phyloP scores from a whole-genome alignment of 1,140 invertebrate species.

The Drosophila equinoxialis region DNA sequence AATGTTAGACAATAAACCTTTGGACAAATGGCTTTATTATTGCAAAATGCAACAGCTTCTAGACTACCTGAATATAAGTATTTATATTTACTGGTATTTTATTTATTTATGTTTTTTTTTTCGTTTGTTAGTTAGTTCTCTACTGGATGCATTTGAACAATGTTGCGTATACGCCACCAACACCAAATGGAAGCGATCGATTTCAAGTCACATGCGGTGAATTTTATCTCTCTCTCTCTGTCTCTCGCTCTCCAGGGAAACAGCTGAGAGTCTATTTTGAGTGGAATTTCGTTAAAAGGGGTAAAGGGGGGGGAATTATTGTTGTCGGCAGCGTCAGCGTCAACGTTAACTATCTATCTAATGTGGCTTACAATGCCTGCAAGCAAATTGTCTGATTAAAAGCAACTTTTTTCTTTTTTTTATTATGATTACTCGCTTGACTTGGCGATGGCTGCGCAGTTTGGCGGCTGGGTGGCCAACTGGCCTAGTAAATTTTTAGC shows the following conservation, averaged over 20 bases:
- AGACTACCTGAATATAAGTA: neutral
- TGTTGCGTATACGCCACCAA: slow-evolving; percentile 64
- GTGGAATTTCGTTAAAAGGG: slow-evolving; percentile 8
- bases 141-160: slow-evolving; percentile 31
- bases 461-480: slow-evolving; percentile 46
- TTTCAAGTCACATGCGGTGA: slow-evolving; percentile 60
- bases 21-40: slow-evolving; percentile 54
- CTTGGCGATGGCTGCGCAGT: slow-evolving; percentile 41
- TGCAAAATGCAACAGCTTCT: slow-evolving; percentile 27
- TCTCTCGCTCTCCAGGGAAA: slow-evolving; percentile 30
- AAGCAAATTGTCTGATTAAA: slow-evolving; percentile 77
- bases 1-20: slow-evolving; percentile 70
- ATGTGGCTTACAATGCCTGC: slow-evolving; percentile 54
- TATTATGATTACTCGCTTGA: slow-evolving; percentile 51
- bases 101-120: slow-evolving; percentile 5
- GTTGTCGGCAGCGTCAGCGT: slow-evolving; percentile 15
- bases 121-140: neutral
- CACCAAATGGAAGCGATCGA: slow-evolving; percentile 31
- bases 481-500: slow-evolving; percentile 61
- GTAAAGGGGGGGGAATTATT: neutral
- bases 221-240: slow-evolving; percentile 32
- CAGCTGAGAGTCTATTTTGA: slow-evolving; percentile 50
- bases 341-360: slow-evolving; percentile 39
- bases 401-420: slow-evolving; percentile 36
- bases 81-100: slow-evolving; percentile 1